Evolutionary conservation across 2,888 invertebrate genomes (phyloP).

Genomic region (Spodoptera picta): DNA sequence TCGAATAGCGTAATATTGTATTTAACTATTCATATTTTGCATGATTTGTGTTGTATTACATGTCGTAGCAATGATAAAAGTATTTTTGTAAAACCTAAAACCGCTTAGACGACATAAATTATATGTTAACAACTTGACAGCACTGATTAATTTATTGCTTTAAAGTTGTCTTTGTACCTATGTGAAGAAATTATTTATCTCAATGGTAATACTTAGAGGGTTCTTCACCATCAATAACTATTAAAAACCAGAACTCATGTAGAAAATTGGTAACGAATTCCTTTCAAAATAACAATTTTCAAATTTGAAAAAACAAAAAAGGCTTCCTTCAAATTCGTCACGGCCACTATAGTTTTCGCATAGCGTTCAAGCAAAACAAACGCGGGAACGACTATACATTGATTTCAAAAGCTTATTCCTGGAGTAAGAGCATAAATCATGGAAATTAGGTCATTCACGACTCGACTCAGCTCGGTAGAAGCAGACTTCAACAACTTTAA

Average conservation of each 20-base stretch:
- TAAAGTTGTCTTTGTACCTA: no score
- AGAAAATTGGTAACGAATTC: no score
- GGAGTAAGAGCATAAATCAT: conserved; percentile 66
- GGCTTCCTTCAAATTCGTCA: conserved; percentile 6
- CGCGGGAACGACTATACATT: conserved; percentile 54
- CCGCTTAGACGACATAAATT: no score
- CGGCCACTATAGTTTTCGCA: conserved; percentile 21
- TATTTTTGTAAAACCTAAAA: no score
- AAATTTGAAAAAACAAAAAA: not conserved
- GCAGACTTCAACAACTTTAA: conserved; percentile 32
- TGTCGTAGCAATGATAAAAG: no score
- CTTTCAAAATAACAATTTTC: not conserved
- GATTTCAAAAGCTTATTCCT: conserved; percentile 67
- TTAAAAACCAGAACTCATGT: no score
- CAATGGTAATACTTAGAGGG: no score
- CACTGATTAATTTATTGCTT: no score
- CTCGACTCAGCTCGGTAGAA: conserved; percentile 31
- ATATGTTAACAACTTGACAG: no score
- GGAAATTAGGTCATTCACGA: conserved; percentile 67
- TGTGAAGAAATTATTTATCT: no score
- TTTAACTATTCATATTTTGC: not conserved
- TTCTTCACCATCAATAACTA: no score
- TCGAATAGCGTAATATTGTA: not conserved
- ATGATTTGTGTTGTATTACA: conserved; percentile 8
- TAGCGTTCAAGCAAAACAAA: conserved; percentile 44